Evolutionary conservation across 2,888 invertebrate species (phyloP), one percentile per base, ranked within the genome.

Genomic region (Netelia fuscicornis): DNA sequence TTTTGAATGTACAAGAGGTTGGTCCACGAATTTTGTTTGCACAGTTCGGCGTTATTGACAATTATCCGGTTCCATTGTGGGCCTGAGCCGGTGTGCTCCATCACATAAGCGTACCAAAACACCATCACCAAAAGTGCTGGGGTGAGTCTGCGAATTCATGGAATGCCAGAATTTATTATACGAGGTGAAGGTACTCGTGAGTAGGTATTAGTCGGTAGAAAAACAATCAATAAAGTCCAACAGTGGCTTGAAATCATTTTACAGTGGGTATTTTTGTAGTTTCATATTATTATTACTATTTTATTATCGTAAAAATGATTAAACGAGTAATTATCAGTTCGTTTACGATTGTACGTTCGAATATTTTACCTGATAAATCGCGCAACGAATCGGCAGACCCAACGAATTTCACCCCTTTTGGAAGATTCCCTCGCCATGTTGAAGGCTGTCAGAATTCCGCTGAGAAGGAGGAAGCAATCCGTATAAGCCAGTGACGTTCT

Each of bases 1-100:
- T 96, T 97, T 91, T 96, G 96, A 48, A 96, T 94, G 88, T 96
- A 96, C 1, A 96, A 93, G 30, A 96, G 88, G 91, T 96, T 96
- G 91, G 96, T 95, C 96, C 96, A 96, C 94, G 96, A 95, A 88
- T 96, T 95, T 74, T 95, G 94, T 87, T 96, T 95, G 90, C 97
- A 97, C 20, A 96, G 93, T 68, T 96, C 95, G 0, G 96, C 95
- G 89, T 96, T 96, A 88, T 95, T 94, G 37, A 95, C 95, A 75
- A 97, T 95, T 37, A 96, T 92, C 23, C 95, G 94, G 2, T 95
- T 95, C 97, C 96, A 97, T 91, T 96, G 95, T 0, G 97, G 97
- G 0, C 96, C 97, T 0, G 94, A 93, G 9, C 96, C 96, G 5
- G 95, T 88, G 84, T 96, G 95, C 80, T 96, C 96, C 94, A 96